phyloP scores from a whole-genome alignment of 2,113 vertebrate species.

The Lipophrys pholis region DNA sequence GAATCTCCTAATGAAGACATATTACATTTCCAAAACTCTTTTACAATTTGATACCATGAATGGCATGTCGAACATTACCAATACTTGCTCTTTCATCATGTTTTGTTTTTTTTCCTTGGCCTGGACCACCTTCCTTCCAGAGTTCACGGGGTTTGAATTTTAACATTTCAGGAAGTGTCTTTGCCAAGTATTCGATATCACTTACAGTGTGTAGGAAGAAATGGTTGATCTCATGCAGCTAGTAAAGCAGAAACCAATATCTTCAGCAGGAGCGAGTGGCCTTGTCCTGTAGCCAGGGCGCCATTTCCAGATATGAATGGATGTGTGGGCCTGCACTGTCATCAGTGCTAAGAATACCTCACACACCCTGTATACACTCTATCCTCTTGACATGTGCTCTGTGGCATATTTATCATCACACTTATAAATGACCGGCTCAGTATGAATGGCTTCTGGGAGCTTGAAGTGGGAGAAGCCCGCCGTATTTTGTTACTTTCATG shows the following conservation, averaged over 20 bases:
- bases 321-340: conserved; percentile 53
- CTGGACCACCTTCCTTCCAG: neutral
- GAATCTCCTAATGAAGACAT: too few species aligned
- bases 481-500: conserved; percentile 64
- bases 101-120: conserved; percentile 5
- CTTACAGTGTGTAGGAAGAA: neutral
- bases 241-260: conserved; percentile 50
- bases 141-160: neutral
- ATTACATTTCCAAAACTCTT: conserved; percentile 46
- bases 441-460: conserved; percentile 64
- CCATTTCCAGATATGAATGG: conserved; percentile 72
- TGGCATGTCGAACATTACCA: conserved; percentile 55
- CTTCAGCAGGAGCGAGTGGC: conserved; percentile 24
- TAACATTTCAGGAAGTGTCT: neutral
- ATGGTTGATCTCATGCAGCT: neutral
- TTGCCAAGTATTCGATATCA: conserved; percentile 11
- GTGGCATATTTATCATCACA: conserved; percentile 72
- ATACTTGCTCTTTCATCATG: conserved; percentile 5
- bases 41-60: conserved; percentile 54
- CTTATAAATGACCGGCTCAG: conserved; percentile 55
- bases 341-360: conserved; percentile 77
- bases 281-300: conserved; percentile 57
- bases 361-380: conserved; percentile 67
- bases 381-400: conserved; percentile 64
- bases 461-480: conserved; percentile 22